Conservation (phyloP, 2,113 vertebrate genomes). For the Hoplias malabaricus region DNA sequence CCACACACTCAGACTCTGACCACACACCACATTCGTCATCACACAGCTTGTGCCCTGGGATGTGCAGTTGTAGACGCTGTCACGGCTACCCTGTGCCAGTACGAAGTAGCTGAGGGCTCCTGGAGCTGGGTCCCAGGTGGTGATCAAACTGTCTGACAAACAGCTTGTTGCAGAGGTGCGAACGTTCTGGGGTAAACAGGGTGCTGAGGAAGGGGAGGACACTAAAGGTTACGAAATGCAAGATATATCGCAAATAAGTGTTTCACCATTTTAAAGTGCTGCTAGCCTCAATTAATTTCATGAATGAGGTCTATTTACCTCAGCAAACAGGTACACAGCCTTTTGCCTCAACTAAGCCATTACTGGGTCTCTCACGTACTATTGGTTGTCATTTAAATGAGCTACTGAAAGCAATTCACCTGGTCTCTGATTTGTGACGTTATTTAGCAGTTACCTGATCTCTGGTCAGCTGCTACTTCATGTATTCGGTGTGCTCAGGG, state of each 20-base stretch:
- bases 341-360: no score
- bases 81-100: conserved; percentile 64
- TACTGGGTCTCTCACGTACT: no score
- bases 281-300: neutral
- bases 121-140: conserved; percentile 65
- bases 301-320: neutral
- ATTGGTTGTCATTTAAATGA: no score
- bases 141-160: conserved; percentile 48
- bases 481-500: neutral
- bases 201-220: conserved; percentile 61
- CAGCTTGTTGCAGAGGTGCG: conserved; percentile 54
- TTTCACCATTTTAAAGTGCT: neutral
- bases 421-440: neutral
- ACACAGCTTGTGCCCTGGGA: conserved; percentile 64
- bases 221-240: no score
- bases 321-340: neutral
- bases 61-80: conserved; percentile 69
- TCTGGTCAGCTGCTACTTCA: no score
- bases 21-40: conserved; percentile 63
- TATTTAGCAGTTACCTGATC: no score
- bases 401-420: neutral
- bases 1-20: conserved; percentile 71
- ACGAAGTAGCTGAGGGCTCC: conserved; percentile 70
- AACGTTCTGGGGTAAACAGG: conserved; percentile 71
- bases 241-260: no score